Percentiles rank a stretch among this genome's conserved stretches.
Evolutionary conservation across 2,888 invertebrate species (phyloP).

Genomic region (Polia nebulosa): DNA sequence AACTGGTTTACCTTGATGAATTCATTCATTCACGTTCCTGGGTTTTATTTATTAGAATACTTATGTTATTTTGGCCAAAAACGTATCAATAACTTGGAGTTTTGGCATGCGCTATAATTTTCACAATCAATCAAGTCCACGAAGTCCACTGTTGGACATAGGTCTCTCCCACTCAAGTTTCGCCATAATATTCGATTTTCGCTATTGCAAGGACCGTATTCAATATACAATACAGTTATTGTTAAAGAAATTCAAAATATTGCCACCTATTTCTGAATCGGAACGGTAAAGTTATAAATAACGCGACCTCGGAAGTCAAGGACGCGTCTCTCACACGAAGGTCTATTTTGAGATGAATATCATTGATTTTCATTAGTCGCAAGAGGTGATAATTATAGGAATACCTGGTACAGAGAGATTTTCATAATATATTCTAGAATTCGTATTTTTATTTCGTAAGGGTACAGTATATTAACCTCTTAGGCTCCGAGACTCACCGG

Average conservation of each 20-base stretch:
- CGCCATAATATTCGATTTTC: too few species aligned
- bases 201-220: too few species aligned
- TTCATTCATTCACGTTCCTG: conserved; percentile 38
- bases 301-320: conserved; percentile 31
- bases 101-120: neutral
- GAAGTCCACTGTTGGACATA: too few species aligned
- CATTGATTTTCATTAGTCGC: conserved; percentile 31
- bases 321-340: conserved; percentile 29
- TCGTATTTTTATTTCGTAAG: neutral
- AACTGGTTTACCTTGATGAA: conserved; percentile 41
- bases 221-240: too few species aligned
- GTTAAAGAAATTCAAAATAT: neutral
- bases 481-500: too few species aligned
- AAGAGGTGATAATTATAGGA: conserved; percentile 5
- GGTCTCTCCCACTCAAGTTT: too few species aligned
- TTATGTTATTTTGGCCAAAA: neutral
- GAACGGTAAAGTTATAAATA: conserved; percentile 29
- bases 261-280: conserved; percentile 19
- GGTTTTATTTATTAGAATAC: conserved; percentile 17
- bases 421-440: neutral
- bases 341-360: conserved; percentile 33
- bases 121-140: too few species aligned
- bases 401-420: neutral
- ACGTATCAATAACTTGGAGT: neutral
- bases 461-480: too few species aligned